A percentile compares a stretch with the other conserved stretches of the same genome.
phyloP scores from a whole-genome alignment of 2,888 invertebrate species.

The Trichopoda pennipes region DNA sequence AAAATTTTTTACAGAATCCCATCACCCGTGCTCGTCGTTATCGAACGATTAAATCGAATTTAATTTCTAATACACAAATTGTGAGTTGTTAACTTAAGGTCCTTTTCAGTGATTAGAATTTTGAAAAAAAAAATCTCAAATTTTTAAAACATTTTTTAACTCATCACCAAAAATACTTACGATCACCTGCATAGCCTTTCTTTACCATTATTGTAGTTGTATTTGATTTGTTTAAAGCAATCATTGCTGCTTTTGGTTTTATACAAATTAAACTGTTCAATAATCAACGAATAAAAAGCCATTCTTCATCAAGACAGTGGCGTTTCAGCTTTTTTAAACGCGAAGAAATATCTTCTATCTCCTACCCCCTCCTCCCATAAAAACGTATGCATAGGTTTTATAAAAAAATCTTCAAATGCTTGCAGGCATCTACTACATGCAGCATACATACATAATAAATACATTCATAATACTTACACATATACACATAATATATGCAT shows the following conservation, averaged over 20 bases:
- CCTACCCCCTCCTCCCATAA: not conserved
- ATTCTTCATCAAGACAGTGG: slow-evolving; percentile 52
- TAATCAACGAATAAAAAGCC: slow-evolving; percentile 6
- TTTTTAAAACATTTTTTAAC: slow-evolving; percentile 43
- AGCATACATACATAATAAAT: no score
- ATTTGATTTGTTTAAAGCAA: slow-evolving; percentile 39
- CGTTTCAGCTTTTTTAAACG: slow-evolving; percentile 6
- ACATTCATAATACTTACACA: no score
- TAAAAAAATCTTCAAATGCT: no score
- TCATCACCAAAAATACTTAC: slow-evolving; percentile 42
- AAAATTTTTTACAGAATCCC: slow-evolving; percentile 78
- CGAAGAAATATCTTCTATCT: not conserved
- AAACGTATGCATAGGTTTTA: no score
- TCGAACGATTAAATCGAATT: slow-evolving; percentile 80
- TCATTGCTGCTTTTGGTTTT: slow-evolving; percentile 51
- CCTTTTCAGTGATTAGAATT: slow-evolving; percentile 46
- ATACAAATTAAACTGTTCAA: slow-evolving; percentile 1
- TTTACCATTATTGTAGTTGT: slow-evolving; percentile 46
- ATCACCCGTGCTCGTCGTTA: slow-evolving; percentile 80
- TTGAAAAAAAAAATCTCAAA: slow-evolving; percentile 43
- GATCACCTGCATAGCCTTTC: slow-evolving; percentile 31
- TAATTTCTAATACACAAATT: slow-evolving; percentile 80
- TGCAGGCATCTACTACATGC: no score
- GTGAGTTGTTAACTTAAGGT: slow-evolving; percentile 73
- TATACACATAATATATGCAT: no score